A percentile compares a stretch with the other conserved stretches of the same genome.
Evolutionary conservation across 2,888 invertebrate species (phyloP).

Genomic region (Mythimna pallens): DNA sequence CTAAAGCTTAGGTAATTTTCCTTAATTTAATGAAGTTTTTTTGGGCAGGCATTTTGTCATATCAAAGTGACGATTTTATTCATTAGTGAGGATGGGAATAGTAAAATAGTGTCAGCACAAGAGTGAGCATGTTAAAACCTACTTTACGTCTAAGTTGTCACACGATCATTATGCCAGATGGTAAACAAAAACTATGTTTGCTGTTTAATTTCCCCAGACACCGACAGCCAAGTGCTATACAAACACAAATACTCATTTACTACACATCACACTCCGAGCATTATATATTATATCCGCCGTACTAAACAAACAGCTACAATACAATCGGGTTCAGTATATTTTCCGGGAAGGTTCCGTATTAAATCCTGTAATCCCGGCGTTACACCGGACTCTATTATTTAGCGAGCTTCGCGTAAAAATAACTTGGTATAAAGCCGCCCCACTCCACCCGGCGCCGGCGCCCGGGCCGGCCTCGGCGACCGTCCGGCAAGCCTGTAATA

Average conservation of each 20-base stretch:
- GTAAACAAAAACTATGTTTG: background rate
- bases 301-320: constrained; percentile 17
- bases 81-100: background rate
- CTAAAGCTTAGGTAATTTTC: background rate
- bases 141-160: background rate
- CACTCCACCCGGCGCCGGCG: constrained; percentile 7
- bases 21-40: constrained; percentile 14
- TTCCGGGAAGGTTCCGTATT: constrained; percentile 11
- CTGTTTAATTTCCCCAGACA: constrained; percentile 23
- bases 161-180: background rate
- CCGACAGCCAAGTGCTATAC: background rate
- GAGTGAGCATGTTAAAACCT: background rate
- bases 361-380: constrained; percentile 52
- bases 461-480: background rate
- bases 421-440: constrained; percentile 32
- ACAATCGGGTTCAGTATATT: constrained; percentile 28
- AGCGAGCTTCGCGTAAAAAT: constrained; percentile 53
- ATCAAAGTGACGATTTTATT: background rate
- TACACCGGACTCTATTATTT: constrained; percentile 47
- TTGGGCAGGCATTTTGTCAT: background rate
- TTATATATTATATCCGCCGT: background rate
- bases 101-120: background rate
- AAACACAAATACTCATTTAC: constrained; percentile 2
- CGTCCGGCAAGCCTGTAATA: constrained; percentile 15
- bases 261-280: background rate